Percentiles rank a stretch among this genome's conserved stretches.
Evolutionary conservation across 2,797 vertebrate species (phyloP).

Genomic region (Sciurus vulgaris): DNA sequence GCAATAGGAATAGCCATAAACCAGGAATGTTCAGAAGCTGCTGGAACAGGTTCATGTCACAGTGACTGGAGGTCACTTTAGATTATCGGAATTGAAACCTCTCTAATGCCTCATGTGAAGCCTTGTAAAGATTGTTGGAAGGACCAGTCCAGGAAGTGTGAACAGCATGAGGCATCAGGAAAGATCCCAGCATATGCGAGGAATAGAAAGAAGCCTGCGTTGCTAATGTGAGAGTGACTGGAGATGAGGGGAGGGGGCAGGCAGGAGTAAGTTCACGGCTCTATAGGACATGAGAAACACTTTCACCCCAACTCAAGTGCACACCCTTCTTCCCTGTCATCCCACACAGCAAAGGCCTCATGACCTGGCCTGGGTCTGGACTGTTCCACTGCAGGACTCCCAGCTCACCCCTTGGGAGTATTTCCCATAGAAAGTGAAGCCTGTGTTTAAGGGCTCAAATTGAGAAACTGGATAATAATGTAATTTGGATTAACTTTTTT

Average conservation of each 20-base stretch:
- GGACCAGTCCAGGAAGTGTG: neutral
- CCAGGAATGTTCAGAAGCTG: neutral
- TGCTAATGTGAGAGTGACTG: neutral
- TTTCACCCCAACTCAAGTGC: neutral
- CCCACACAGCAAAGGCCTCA: neutral
- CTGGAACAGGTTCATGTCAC: neutral
- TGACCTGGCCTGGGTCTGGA: neutral
- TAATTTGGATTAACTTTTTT: conserved; percentile 7
- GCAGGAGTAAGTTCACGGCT: neutral
- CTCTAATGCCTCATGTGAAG: neutral
- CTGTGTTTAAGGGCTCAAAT: neutral
- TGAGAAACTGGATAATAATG: neutral
- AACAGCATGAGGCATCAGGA: neutral
- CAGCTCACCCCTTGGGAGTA: neutral
- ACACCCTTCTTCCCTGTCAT: neutral
- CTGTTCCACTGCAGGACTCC: neutral
- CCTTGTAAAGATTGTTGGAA: neutral
- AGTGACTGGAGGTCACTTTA: neutral
- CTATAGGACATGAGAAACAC: neutral
- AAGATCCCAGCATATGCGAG: neutral
- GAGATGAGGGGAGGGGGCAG: neutral
- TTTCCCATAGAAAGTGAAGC: neutral
- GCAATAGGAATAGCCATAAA: neutral
- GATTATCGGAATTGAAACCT: neutral
- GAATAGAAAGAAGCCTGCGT: neutral